Base-by-base conservation (phyloP, 2,797 vertebrate genomes). In the Anguilla obscura region DNA sequence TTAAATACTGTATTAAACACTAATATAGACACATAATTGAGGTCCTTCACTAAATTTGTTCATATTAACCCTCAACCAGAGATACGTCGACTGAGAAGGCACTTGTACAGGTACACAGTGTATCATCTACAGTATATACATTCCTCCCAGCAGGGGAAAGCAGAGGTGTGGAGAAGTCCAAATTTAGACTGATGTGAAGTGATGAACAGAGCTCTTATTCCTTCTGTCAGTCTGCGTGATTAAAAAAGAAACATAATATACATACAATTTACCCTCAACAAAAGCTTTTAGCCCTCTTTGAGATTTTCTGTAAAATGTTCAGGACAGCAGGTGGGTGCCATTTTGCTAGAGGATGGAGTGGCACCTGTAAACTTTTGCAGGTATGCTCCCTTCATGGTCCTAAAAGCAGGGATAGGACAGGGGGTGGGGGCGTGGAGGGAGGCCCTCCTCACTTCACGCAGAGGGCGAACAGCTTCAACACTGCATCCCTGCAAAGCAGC, bases 401-500 rank as follows among this genome's bases (percentile, higher is more conserved):
- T 58, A 54, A 85, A 40, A 50, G 45, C 54, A 30, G 50, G 40
- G 12, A 40, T 27, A 58, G 36, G 79, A 14, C 1, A 3, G 5
- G 10, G 3, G 27, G 40, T 66, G 4, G 27, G 87, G 86, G 56
- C 8, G 54, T 74, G 74, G 74, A 71, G 80, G 87, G 45, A 85
- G 66, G 86, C 8, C 0, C 0, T 66, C 50, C n/a, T 95, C 91
- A 96, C 90, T 93, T 95, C 0, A 95, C 0, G 85, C 93, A 95
- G 27, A 93, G 0, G 0, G 93, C 9, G 87, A 92, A 88, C 86
- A 94, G 0, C 92, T 92, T 96, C 90, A 95, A 0, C 45, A 96
- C 60, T 0, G 95, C 95, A 24, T 96, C 96, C 92, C 96, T 96
- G 90, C 5, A 91, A 91, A 91, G 21, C 3, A 87, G 24, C n/a